Evolutionary conservation across 2,888 invertebrate genomes (phyloP), one percentile per base, ranked within the genome.

Genomic region (Osmoderma eremita): DNA sequence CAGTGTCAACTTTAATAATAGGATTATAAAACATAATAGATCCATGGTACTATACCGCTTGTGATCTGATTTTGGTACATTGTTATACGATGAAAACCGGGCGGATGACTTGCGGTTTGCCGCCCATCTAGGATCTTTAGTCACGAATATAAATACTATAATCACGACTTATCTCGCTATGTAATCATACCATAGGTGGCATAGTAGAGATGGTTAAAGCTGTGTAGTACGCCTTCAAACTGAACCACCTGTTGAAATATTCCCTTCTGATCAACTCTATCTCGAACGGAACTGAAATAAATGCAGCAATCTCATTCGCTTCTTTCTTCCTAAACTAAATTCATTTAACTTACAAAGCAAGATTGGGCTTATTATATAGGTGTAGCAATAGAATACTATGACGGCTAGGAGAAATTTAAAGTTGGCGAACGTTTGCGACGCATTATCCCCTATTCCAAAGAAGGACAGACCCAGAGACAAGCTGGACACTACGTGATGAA

Each of bases 161-260:
- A 41, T 13, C 12, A n/a, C 41, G 12, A 24, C 10, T 53, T 38
- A n/a, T n/a, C n/a, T 62, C 20, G 22, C 3, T 17, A 12, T 1
- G 20, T 41, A 38, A 67, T 81, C 87, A 85, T 80, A 91, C 88
- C 73, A 90, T 88, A 65, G 92, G 86, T 1, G 92, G 92, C 63
- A 92, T 80, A 76, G 91, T 92, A 50, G 91, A 85, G n/a, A 92
- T 71, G 0, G 90, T 91, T 42, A 90, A 86, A 0, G 92, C 88
- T 48, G 87, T 83, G 78, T 90, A 92, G 76, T 90, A 92, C 1
- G 91, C 87, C 71, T 91, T 91, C 41, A 92, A 79, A 0, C 91
- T 92, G 78, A 92, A 92, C 92, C 92, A 92, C 79, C 92, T 85
- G 78, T 92, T 92, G 77, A 92, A 92, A 75, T 92, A 91, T 76